Percentiles rank a stretch among this genome's conserved stretches.
Evolutionary conservation across 1,140 invertebrate species (phyloP).

Genomic region (Lordiphosa mommai): DNA sequence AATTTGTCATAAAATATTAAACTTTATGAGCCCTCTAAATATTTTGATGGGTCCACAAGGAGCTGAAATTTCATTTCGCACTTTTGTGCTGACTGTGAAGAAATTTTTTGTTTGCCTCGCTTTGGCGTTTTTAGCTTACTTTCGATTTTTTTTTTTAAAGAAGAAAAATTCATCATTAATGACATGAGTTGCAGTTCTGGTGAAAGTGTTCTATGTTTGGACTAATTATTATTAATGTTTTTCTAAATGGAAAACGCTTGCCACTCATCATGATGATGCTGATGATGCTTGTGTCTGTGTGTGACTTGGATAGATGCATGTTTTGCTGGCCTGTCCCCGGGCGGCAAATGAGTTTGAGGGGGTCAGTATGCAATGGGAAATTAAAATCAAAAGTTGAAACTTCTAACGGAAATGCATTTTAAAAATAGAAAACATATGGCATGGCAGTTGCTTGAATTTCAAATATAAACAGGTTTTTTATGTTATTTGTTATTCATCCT

Average conservation of each 20-base stretch:
- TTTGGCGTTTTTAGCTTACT: neutral
- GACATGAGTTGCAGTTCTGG: conserved; percentile 48
- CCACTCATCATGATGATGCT: neutral
- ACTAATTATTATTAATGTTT: conserved; percentile 52
- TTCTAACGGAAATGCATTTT: no score
- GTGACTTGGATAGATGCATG: neutral
- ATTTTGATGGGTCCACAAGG: conserved; percentile 55
- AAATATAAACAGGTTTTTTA: no score
- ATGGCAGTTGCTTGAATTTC: no score
- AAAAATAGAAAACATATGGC: no score
- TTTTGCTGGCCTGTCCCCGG: neutral
- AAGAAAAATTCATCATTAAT: conserved; percentile 33
- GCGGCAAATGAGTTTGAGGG: no score
- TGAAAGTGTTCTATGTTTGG: conserved; percentile 19
- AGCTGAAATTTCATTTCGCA: conserved; percentile 40
- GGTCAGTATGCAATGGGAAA: no score
- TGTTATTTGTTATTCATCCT: no score
- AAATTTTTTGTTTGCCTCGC: conserved; percentile 16
- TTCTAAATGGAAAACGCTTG: conserved; percentile 16
- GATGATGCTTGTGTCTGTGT: neutral
- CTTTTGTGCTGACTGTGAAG: conserved; percentile 44
- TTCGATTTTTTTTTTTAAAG: conserved; percentile 23
- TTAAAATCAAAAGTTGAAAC: no score
- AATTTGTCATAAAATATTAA: conserved; percentile 44
- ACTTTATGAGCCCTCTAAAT: conserved; percentile 68